These are phyloP conservation scores for Paradoxurus hermaphroditus DNA, from an alignment of 2,113 vertebrate species.

Conservation along the genomic window DNA sequence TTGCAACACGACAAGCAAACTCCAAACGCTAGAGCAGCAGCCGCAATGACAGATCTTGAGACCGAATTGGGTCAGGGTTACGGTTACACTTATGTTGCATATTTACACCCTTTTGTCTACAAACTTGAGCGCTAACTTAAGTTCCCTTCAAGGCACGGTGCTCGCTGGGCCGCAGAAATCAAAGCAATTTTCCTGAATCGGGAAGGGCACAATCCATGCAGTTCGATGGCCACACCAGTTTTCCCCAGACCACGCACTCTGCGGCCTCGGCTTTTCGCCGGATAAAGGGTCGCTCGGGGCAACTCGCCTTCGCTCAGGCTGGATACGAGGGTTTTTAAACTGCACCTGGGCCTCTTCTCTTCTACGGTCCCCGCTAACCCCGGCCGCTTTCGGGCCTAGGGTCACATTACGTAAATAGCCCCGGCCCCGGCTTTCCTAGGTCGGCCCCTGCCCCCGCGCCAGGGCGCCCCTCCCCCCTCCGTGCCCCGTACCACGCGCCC, in stretches of 20 bases:
- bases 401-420: not conserved
- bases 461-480: not conserved
- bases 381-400: not conserved
- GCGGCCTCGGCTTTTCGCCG: not conserved
- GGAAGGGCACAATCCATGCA: not conserved
- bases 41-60: not conserved
- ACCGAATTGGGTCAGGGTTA: slow-evolving; percentile 35
- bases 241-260: not conserved
- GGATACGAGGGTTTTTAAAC: rapidly evolving
- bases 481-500: too few relatives aligned
- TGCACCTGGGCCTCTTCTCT: too few relatives aligned
- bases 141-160: not conserved
- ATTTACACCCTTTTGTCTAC: slow-evolving; percentile 40
- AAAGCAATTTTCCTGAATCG: not conserved
- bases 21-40: not conserved
- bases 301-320: not conserved
- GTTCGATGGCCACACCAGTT: not conserved
- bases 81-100: not conserved
- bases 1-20: not conserved
- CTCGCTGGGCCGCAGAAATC: not conserved
- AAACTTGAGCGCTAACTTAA: slow-evolving; percentile 56
- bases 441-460: not conserved
- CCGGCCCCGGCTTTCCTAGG: not conserved
- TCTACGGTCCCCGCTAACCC: not conserved
- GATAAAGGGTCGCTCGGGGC: not conserved